A percentile compares a stretch with the other conserved stretches of the same genome.
Evolutionary conservation across 2,113 vertebrate species (phyloP).

Genomic region (Xiphorhynchus elegans): DNA sequence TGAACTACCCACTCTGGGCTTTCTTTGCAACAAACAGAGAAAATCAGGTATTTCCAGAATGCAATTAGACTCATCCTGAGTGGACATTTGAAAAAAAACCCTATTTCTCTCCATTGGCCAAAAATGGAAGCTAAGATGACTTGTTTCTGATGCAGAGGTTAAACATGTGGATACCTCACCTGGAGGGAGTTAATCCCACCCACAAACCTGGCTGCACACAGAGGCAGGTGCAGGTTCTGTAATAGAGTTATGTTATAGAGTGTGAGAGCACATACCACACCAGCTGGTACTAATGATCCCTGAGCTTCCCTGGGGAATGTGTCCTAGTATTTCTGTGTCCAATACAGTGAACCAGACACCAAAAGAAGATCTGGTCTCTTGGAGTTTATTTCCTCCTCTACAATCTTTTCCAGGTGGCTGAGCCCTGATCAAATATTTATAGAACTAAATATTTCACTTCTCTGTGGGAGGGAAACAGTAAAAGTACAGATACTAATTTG

Average conservation of each 20-base stretch:
- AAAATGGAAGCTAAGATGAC: neutral
- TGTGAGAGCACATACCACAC: neutral
- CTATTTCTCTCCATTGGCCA: neutral
- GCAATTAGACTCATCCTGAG: neutral
- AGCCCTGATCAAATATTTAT: conserved; percentile 40
- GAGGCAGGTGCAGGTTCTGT: neutral
- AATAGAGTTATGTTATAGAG: neutral
- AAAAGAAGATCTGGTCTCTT: neutral
- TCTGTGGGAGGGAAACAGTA: conserved; percentile 51
- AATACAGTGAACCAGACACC: neutral
- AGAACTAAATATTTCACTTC: conserved; percentile 45
- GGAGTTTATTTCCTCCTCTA: conserved; percentile 28
- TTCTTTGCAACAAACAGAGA: neutral
- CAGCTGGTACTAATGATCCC: neutral
- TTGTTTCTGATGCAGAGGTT: neutral
- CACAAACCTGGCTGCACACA: neutral
- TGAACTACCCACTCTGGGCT: neutral
- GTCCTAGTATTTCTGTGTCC: neutral
- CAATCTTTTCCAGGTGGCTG: conserved; percentile 53
- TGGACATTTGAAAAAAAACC: neutral
- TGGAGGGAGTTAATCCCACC: neutral
- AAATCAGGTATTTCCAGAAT: neutral
- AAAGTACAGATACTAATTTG: conserved; percentile 46
- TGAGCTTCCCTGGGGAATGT: neutral
- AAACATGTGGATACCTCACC: neutral